phyloP scores from a whole-genome alignment of 2,113 vertebrate genomes.

The Pyxicephalus adspersus region DNA sequence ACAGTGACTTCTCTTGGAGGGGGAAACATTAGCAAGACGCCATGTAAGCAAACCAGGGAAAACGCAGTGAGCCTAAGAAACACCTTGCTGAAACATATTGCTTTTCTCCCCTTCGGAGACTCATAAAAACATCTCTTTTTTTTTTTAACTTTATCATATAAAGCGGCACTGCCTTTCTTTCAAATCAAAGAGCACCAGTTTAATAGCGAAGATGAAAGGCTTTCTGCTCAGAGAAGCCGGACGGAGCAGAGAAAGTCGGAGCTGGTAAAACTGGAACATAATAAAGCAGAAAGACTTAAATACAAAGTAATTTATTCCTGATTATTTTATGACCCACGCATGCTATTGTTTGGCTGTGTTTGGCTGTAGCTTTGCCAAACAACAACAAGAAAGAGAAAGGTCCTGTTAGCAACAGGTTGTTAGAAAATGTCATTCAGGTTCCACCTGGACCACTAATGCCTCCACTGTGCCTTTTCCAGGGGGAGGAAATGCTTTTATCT shows the following conservation, averaged over 20 bases:
- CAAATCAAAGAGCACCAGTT: slow-evolving; percentile 51
- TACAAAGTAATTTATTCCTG: slow-evolving; percentile 38
- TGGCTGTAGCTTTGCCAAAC: background rate
- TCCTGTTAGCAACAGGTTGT: slow-evolving; percentile 8
- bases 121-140: slow-evolving; percentile 48
- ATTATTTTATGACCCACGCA: slow-evolving; percentile 38
- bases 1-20: background rate
- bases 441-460: no score
- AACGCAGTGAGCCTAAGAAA: slow-evolving; percentile 1
- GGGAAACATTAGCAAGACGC: slow-evolving; percentile 31
- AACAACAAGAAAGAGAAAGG: no score
- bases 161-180: slow-evolving; percentile 42
- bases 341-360: background rate
- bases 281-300: slow-evolving; percentile 28
- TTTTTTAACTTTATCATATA: slow-evolving; percentile 53
- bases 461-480: no score
- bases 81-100: slow-evolving; percentile 50
- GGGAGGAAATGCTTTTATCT: no score
- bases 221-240: slow-evolving; percentile 18
- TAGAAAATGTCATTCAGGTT: background rate
- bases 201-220: slow-evolving; percentile 53
- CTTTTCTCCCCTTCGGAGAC: slow-evolving; percentile 45
- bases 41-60: slow-evolving; percentile 43
- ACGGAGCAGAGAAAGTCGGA: slow-evolving; percentile 14
- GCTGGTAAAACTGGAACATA: slow-evolving; percentile 35